A percentile compares a stretch with the other conserved stretches of the same genome.
These are phyloP conservation scores for Gryllus bimaculatus DNA, from an alignment of 1,140 invertebrate species.

Conservation along the genomic window DNA sequence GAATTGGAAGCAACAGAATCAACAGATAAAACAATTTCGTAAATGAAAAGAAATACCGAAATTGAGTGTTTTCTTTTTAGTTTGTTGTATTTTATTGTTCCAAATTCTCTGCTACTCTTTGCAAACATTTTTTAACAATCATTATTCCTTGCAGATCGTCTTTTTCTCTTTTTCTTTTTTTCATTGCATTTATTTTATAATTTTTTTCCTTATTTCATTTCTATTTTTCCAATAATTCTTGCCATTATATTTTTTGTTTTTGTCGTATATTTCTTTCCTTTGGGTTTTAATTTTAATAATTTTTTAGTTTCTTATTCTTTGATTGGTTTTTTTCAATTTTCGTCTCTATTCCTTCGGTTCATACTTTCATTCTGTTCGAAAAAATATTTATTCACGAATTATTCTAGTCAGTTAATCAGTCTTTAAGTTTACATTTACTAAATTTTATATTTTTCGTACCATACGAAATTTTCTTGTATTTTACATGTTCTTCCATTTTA, in stretches of 20 bases:
- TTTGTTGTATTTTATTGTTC: no score
- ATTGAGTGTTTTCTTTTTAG: no score
- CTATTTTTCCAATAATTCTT: neutral
- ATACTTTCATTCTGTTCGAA: neutral
- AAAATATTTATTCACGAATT: no score
- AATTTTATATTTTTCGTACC: neutral
- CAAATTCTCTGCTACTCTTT: no score
- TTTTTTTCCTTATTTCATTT: neutral
- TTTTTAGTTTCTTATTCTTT: neutral
- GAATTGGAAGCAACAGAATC: no score
- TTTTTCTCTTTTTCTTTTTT: neutral
- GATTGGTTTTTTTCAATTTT: neutral
- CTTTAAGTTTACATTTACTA: no score
- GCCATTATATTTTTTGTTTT: neutral
- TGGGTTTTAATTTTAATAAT: neutral
- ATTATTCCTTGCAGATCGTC: neutral
- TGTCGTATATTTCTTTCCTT: neutral
- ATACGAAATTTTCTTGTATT: neutral
- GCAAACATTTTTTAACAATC: no score
- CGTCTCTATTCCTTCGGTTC: neutral
- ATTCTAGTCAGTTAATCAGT: no score
- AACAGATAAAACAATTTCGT: no score
- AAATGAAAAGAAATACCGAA: no score
- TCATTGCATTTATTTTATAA: neutral
- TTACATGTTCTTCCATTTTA: no score